Percentiles rank a stretch among this genome's conserved stretches.
Evolutionary conservation across 2,113 vertebrate species (phyloP).

Genomic region (Stigmatopora argus): DNA sequence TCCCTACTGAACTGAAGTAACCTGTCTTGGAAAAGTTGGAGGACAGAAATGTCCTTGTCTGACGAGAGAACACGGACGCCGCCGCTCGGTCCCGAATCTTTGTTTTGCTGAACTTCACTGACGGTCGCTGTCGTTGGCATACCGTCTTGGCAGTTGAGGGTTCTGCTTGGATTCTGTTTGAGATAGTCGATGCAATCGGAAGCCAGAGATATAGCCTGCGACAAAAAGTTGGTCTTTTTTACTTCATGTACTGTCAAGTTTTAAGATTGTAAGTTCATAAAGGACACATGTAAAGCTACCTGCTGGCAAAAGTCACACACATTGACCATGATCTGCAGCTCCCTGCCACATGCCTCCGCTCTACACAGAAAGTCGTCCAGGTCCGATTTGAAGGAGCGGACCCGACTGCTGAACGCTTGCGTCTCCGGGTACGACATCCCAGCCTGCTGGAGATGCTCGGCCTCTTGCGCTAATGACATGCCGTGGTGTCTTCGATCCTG

Average conservation of each 20-base stretch:
- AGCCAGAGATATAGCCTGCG: slow-evolving; percentile 73
- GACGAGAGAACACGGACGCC: not conserved
- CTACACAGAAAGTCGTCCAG: slow-evolving; percentile 77
- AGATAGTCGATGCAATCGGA: slow-evolving; percentile 71
- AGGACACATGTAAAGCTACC: slow-evolving; percentile 58
- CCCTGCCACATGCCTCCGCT: slow-evolving; percentile 72
- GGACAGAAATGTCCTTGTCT: slow-evolving; percentile 37
- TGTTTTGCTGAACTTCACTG: slow-evolving; percentile 21
- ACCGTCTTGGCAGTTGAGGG: slow-evolving; percentile 22
- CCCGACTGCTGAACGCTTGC: slow-evolving; percentile 57
- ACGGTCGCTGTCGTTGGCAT: slow-evolving; percentile 2
- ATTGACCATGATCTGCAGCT: slow-evolving; percentile 74
- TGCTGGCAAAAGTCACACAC: slow-evolving; percentile 77
- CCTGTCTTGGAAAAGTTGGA: slow-evolving; percentile 72
- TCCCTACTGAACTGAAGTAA: slow-evolving; percentile 68
- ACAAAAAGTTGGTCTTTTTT: not conserved
- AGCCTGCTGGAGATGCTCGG: slow-evolving; percentile 52
- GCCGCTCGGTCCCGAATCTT: not conserved
- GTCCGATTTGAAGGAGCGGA: slow-evolving; percentile 68
- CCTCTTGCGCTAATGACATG: slow-evolving; percentile 75
- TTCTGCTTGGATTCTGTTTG: slow-evolving; percentile 39
- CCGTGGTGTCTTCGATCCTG: slow-evolving; percentile 77
- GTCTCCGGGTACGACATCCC: slow-evolving; percentile 60
- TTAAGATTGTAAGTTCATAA: no score
- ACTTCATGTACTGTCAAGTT: no score